phyloP scores from a whole-genome alignment of 1,140 invertebrate species.

The Mylabris phalerata region DNA sequence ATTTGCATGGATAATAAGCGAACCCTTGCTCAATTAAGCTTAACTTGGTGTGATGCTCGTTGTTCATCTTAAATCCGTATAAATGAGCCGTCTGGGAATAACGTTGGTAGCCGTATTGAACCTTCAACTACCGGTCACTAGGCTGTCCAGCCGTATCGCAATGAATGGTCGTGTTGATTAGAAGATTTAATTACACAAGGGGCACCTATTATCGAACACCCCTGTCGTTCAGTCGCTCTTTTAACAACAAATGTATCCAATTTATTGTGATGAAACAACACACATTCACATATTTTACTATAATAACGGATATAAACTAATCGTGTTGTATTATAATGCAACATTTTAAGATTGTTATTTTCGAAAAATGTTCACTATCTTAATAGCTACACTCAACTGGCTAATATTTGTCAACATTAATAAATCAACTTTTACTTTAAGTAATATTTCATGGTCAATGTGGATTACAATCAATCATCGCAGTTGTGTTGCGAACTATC shows the following conservation, averaged over 20 bases:
- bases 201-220: constrained; percentile 29
- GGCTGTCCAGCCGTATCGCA: constrained; percentile 26
- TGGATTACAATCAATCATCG: too few species aligned
- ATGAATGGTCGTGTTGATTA: constrained; percentile 42
- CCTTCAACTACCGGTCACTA: constrained; percentile 29
- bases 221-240: constrained; percentile 16
- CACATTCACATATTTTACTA: neutral
- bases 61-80: constrained; percentile 41
- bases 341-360: neutral
- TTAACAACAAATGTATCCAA: constrained; percentile 11
- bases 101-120: constrained; percentile 21
- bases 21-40: constrained; percentile 37
- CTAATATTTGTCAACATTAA: too few species aligned
- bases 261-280: constrained; percentile 5
- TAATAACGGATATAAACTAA: neutral
- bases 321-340: neutral
- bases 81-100: constrained; percentile 40
- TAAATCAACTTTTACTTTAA: too few species aligned
- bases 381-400: too few species aligned
- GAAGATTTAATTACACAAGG: constrained; percentile 41
- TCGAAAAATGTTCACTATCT: too few species aligned
- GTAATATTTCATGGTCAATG: too few species aligned
- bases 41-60: constrained; percentile 28
- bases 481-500: too few species aligned
- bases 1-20: constrained; percentile 39